Conservation (phyloP, 2,797 vertebrate genomes). For the Enteromius trimaculatus region DNA sequence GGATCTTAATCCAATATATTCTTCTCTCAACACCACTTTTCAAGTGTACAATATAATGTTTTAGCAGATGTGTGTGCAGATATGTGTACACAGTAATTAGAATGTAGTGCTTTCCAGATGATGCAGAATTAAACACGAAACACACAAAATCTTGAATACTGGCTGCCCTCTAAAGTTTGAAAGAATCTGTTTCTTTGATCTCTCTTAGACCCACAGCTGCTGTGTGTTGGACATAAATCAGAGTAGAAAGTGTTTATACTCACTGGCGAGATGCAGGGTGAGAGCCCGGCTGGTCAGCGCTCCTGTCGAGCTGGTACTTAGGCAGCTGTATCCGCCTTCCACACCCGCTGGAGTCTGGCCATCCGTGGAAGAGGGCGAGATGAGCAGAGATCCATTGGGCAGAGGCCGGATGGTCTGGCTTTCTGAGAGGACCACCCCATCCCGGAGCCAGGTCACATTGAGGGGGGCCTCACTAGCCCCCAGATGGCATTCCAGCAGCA, state of each 20-base stretch:
- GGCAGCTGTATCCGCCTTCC: conserved; percentile 90
- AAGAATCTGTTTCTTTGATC: not conserved
- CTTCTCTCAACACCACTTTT: not conserved
- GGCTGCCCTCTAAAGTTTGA: not conserved
- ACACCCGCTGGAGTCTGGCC: conserved; percentile 60
- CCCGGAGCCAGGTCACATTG: conserved; percentile 88
- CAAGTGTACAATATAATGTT: not conserved
- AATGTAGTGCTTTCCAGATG: not conserved
- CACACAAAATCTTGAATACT: not conserved
- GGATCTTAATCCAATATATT: not conserved
- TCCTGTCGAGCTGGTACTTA: conserved; percentile 82
- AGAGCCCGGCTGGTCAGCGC: conserved; percentile 88
- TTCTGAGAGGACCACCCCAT: conserved; percentile 79
- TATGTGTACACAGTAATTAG: not conserved
- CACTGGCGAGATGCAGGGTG: conserved; percentile 86
- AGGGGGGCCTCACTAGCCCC: conserved; percentile 72
- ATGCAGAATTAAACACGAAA: not conserved
- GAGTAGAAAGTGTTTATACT: conserved; percentile 66
- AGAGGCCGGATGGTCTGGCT: conserved; percentile 76
- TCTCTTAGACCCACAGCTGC: not conserved
- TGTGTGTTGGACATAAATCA: not conserved
- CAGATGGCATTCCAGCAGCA: conserved; percentile 87
- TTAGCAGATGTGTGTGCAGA: not conserved
- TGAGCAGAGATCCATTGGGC: conserved; percentile 85
- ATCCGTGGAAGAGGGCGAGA: conserved; percentile 69